A percentile compares a stretch with the other conserved stretches of the same genome.
Conservation (phyloP, 1,140 invertebrate species). For the Bombus breviceps region DNA sequence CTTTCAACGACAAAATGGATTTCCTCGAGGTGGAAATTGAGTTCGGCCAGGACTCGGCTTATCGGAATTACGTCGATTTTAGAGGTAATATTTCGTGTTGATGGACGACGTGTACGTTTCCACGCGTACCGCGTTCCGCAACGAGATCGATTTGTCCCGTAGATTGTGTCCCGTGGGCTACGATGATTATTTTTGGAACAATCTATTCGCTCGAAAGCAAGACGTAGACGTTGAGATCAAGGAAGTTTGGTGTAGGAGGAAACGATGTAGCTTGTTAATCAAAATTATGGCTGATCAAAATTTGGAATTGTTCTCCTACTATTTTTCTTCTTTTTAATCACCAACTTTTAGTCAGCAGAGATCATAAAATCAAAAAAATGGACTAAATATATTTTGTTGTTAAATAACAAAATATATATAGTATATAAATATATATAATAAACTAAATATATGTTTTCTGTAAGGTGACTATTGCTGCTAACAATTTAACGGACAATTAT, state of each 20-base stretch:
- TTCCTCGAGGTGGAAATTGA: slow-evolving; percentile 48
- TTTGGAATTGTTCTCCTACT: no score
- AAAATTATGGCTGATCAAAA: no score
- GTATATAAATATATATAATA: no score
- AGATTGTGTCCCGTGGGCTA: neutral
- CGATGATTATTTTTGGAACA: neutral
- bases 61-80: slow-evolving; percentile 50
- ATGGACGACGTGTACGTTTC: slow-evolving; percentile 16
- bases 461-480: no score
- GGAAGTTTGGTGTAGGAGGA: neutral
- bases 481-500: no score
- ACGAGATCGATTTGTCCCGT: neutral
- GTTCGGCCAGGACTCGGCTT: slow-evolving; percentile 21
- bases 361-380: no score
- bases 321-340: no score
- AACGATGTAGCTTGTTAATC: no score
- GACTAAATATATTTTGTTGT: no score
- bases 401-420: no score
- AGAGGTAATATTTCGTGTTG: slow-evolving; percentile 37
- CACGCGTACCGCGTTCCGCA: neutral
- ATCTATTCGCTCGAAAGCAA: fast-evolving
- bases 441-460: no score
- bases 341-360: no score
- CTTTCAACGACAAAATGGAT: slow-evolving; percentile 46
- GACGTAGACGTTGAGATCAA: neutral